Conservation (phyloP, 2,888 invertebrate genomes). For the Crepidodera aurea region DNA sequence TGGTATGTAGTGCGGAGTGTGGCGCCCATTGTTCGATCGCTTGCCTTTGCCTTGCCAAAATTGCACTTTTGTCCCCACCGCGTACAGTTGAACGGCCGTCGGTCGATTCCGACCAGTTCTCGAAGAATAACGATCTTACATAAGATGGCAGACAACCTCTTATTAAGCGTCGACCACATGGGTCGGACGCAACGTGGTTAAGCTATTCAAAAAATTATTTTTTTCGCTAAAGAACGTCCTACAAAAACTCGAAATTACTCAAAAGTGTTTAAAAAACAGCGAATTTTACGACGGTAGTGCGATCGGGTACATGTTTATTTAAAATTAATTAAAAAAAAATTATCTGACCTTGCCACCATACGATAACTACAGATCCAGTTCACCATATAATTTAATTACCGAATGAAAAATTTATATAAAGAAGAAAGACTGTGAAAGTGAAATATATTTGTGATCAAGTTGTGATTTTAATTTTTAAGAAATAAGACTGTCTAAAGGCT, state of each 20-base stretch:
- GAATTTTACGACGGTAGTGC: not conserved
- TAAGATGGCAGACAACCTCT: constrained; percentile 58
- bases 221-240: constrained; percentile 30
- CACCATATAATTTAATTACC: constrained; percentile 7
- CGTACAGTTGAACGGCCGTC: constrained; percentile 5
- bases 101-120: not conserved
- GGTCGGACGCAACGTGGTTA: constrained; percentile 62
- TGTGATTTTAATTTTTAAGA: constrained; percentile 35
- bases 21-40: too few relatives aligned
- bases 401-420: not conserved
- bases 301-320: not conserved
- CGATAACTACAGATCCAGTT: constrained; percentile 36
- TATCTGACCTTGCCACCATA: constrained; percentile 51
- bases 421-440: constrained; percentile 25
- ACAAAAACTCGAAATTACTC: constrained; percentile 29
- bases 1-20: too few relatives aligned
- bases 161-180: constrained; percentile 63
- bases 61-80: constrained; percentile 32
- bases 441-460: constrained; percentile 33
- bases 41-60: constrained; percentile 30
- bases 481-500: constrained; percentile 27
- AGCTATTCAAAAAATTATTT: constrained; percentile 36
- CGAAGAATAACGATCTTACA: constrained; percentile 46
- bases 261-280: not conserved
- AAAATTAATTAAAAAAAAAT: constrained; percentile 1